A percentile compares a stretch with the other conserved stretches of the same genome.
phyloP scores from a whole-genome alignment of 2,797 vertebrate species.

The Protonibea diacanthus region DNA sequence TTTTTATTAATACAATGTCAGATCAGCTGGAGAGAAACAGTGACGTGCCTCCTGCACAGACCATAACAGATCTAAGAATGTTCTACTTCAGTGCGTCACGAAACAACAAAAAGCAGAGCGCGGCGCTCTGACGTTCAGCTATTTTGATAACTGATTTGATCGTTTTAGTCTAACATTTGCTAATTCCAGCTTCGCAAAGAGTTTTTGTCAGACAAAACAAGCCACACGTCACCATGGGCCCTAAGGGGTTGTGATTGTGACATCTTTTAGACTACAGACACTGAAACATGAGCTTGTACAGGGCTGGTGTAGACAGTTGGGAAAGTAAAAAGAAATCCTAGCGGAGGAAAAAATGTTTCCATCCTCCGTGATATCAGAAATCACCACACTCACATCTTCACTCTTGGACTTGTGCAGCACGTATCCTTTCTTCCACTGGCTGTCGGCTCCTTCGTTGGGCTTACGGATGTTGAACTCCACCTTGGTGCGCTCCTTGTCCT shows the following conservation, averaged over 20 bases:
- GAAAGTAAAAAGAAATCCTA: not conserved
- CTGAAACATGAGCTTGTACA: not conserved
- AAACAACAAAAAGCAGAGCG: not conserved
- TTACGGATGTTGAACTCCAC: constrained; percentile 99
- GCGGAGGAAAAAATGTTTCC: not conserved
- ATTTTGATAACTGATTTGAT: not conserved
- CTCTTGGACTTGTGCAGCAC: constrained; percentile 99
- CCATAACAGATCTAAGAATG: not conserved
- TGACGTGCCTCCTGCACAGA: not conserved
- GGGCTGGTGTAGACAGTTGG: not conserved
- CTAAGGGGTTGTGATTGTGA: not conserved
- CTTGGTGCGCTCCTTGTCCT: constrained; percentile 98
- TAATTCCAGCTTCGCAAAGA: not conserved
- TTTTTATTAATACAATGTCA: constrained; percentile 2
- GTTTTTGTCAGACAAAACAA: not conserved
- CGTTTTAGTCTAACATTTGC: not conserved
- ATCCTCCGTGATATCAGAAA: not conserved
- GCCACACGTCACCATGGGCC: not conserved
- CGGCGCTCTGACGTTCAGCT: not conserved
- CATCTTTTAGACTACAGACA: not conserved
- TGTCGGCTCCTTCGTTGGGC: constrained; percentile 97
- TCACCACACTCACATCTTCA: constrained; percentile 89
- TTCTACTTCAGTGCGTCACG: not conserved
- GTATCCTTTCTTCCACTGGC: constrained; percentile 99
- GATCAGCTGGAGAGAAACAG: not conserved